phyloP scores from a whole-genome alignment of 2,888 invertebrate species.

The Dugesia japonica region DNA sequence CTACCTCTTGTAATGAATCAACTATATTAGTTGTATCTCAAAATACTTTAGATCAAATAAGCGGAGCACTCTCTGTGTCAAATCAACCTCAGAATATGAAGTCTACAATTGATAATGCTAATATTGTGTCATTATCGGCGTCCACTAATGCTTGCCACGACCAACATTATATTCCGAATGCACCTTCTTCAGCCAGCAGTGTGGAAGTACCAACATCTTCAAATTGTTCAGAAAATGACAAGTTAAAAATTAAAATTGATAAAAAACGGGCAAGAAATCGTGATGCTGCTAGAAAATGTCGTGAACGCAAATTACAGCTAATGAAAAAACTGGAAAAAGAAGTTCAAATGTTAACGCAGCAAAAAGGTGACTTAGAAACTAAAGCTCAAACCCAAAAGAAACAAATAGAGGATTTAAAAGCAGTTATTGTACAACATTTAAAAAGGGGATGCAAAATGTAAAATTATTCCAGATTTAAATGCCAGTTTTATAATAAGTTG shows the following conservation, averaged over 20 bases:
- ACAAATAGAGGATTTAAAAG: background rate
- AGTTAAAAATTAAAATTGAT: slow-evolving; percentile 26
- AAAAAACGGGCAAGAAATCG: slow-evolving; percentile 29
- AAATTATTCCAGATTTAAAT: background rate
- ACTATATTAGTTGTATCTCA: background rate
- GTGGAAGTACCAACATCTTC: background rate
- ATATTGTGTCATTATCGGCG: background rate
- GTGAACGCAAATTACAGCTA: slow-evolving; percentile 30
- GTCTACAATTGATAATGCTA: background rate
- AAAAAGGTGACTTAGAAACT: background rate
- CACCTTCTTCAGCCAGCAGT: background rate
- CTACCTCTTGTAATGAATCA: background rate
- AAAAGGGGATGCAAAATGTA: background rate
- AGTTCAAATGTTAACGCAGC: slow-evolving; percentile 21
- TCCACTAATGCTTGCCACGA: background rate
- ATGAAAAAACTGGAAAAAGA: slow-evolving; percentile 30
- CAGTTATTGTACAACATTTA: background rate
- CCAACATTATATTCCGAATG: background rate
- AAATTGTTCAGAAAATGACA: background rate
- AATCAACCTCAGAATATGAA: background rate
- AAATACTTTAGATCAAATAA: background rate
- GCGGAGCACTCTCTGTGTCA: background rate
- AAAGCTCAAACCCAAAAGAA: slow-evolving; percentile 1
- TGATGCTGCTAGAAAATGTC: slow-evolving; percentile 33
- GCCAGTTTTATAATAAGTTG: background rate